phyloP scores from a whole-genome alignment of 2,113 vertebrate species.

The Pelusios castaneus region DNA sequence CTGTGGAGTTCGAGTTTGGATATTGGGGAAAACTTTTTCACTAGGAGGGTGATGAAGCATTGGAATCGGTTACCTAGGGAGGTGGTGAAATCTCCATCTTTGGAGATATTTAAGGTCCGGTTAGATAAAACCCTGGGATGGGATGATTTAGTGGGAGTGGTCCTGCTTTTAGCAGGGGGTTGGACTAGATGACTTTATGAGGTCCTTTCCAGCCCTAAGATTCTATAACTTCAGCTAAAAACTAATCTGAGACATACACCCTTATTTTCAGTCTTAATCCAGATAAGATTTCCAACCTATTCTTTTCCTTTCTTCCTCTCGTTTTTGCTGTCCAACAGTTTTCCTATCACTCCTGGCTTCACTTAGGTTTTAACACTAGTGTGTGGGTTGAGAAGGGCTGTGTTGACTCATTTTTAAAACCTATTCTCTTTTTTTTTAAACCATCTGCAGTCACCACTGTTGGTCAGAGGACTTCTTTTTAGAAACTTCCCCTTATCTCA shows the following conservation, averaged over 20 bases:
- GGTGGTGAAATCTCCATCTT: too few relatives aligned
- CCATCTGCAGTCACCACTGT: background rate
- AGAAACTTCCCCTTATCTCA: background rate
- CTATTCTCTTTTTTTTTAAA: background rate
- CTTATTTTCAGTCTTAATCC: background rate
- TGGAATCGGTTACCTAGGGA: too few relatives aligned
- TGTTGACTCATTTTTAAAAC: background rate
- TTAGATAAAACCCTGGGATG: too few relatives aligned
- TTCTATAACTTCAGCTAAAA: too few relatives aligned
- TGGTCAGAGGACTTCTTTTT: background rate
- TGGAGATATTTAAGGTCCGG: too few relatives aligned
- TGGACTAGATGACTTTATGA: too few relatives aligned
- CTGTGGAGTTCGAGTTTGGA: too few relatives aligned
- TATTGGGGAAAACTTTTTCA: too few relatives aligned
- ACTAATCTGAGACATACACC: background rate
- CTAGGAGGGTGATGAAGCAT: too few relatives aligned
- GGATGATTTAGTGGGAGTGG: too few relatives aligned
- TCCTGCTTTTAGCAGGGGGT: too few relatives aligned
- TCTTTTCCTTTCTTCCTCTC: background rate
- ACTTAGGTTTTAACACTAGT: background rate
- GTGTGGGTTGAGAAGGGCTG: background rate
- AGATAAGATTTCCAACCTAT: background rate
- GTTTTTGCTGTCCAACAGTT: background rate
- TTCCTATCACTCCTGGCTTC: background rate
- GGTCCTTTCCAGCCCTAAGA: too few relatives aligned